Percentiles rank a stretch among this genome's conserved stretches.
Conservation (phyloP, 30 jellyfish, hydroid and myxozoan species). For the Sanderia malayensis region DNA sequence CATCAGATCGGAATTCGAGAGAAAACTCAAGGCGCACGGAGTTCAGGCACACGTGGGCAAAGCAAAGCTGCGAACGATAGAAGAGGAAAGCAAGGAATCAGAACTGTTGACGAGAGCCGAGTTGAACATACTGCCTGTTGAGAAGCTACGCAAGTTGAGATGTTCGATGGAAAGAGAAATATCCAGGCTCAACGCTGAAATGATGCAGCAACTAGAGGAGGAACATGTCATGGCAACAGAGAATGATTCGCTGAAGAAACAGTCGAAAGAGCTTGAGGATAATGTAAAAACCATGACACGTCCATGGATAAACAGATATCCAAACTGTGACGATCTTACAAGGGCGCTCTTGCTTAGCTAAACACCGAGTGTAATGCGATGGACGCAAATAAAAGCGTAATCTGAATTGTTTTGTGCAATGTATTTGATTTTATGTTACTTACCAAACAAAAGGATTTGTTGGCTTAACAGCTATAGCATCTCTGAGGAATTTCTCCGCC, state of each 20-base stretch:
- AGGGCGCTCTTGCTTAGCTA: conserved; percentile 25
- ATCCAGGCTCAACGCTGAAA: conserved; percentile 8
- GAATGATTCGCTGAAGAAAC: conserved; percentile 14
- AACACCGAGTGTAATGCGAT: no score
- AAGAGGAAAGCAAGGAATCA: conserved; percentile 30
- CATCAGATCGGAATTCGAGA: conserved; percentile 32
- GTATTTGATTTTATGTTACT: no score
- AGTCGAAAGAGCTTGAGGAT: conserved; percentile 44
- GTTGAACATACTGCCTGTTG: conserved; percentile 46
- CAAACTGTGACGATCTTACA: conserved; percentile 36
- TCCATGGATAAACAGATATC: conserved; percentile 61
- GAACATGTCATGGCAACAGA: conserved; percentile 15
- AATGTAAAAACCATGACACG: conserved; percentile 11
- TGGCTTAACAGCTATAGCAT: conserved; percentile 69
- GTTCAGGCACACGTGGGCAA: conserved; percentile 13
- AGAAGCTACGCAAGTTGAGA: conserved; percentile 25
- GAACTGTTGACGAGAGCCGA: conserved; percentile 53
- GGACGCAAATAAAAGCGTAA: no score
- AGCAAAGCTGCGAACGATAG: conserved; percentile 18
- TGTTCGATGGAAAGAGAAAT: conserved; percentile 18
- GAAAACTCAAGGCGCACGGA: conserved; percentile 36
- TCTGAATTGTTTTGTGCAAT: no score
- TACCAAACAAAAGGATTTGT: conserved; percentile 75
- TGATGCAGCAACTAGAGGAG: conserved; percentile 24
- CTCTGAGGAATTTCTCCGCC: conserved; percentile 83